Evolutionary conservation across 2,888 invertebrate genomes (phyloP).

Genomic region (Drosophila imparisetae): DNA sequence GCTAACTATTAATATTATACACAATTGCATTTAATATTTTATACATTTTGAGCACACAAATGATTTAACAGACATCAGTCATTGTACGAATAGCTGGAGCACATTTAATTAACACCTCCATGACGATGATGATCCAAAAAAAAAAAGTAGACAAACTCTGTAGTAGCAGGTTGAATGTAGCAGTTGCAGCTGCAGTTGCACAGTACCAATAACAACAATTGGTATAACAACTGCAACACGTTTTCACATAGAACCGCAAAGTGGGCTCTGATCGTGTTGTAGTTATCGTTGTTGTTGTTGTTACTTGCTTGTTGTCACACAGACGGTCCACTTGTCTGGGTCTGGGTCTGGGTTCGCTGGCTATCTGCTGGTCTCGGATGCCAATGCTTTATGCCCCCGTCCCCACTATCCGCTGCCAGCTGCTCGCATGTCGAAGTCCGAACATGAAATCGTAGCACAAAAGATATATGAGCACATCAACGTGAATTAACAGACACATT

Average conservation of each 20-base stretch:
- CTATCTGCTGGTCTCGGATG: constrained; percentile 36
- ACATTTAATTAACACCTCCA: constrained; percentile 53
- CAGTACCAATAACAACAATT: constrained; percentile 30
- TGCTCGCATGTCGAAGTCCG: constrained; percentile 62
- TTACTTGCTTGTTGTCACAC: constrained; percentile 32
- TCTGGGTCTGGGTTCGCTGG: constrained; percentile 16
- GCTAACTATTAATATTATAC: background rate
- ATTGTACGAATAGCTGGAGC: constrained; percentile 32
- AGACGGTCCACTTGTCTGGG: constrained; percentile 38
- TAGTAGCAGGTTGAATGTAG: constrained; percentile 70
- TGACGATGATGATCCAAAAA: constrained; percentile 21
- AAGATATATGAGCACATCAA: constrained; percentile 80
- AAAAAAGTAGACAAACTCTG: constrained; percentile 24
- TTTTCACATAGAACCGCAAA: constrained; percentile 61
- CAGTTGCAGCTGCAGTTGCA: constrained; percentile 22
- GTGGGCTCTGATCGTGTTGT: constrained; percentile 37
- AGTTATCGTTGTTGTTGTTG: constrained; percentile 6
- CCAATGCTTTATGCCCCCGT: constrained; percentile 4
- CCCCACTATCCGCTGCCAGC: constrained; percentile 1
- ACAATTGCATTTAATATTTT: background rate
- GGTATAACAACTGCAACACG: constrained; percentile 56
- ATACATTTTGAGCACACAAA: constrained; percentile 18
- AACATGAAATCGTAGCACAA: constrained; percentile 72
- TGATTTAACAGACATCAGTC: constrained; percentile 19
- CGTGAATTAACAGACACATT: constrained; percentile 80